Conservation (phyloP, 2,888 invertebrate species). For the Tetheella fluctuosa region DNA sequence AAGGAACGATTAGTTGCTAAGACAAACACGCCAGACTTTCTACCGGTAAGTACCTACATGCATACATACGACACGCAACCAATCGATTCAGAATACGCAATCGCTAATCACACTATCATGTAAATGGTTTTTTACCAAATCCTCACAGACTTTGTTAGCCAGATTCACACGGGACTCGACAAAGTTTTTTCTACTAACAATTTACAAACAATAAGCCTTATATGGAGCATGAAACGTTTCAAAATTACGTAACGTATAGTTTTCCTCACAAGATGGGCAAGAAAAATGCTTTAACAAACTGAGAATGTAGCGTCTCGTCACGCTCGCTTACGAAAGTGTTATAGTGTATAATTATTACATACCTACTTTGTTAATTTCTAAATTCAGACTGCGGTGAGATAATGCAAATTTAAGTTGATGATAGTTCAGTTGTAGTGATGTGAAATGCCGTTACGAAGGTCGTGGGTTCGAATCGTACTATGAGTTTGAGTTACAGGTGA, state of each 20-base stretch:
- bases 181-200: slow-evolving; percentile 43
- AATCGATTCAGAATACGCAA: slow-evolving; percentile 22
- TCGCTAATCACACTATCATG: slow-evolving; percentile 25
- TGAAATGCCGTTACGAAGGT: no score
- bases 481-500: no score
- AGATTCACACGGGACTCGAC: slow-evolving; percentile 46
- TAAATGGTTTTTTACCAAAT: slow-evolving; percentile 32
- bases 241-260: slow-evolving; percentile 50
- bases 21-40: slow-evolving; percentile 12
- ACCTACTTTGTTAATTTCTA: slow-evolving; percentile 25
- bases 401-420: background rate
- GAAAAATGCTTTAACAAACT: slow-evolving; percentile 33
- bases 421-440: background rate
- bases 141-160: slow-evolving; percentile 23
- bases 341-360: slow-evolving; percentile 31
- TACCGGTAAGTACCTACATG: background rate
- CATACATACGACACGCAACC: slow-evolving; percentile 8
- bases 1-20: background rate
- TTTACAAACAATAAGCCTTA: slow-evolving; percentile 51
- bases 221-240: slow-evolving; percentile 57
- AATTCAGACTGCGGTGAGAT: slow-evolving; percentile 20
- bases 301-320: slow-evolving; percentile 34
- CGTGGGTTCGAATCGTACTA: no score
- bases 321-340: slow-evolving; percentile 33
- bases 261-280: slow-evolving; percentile 44